Evolutionary conservation across 2,888 invertebrate genomes (phyloP).

Genomic region (Parapristionchus giblindavisi): DNA sequence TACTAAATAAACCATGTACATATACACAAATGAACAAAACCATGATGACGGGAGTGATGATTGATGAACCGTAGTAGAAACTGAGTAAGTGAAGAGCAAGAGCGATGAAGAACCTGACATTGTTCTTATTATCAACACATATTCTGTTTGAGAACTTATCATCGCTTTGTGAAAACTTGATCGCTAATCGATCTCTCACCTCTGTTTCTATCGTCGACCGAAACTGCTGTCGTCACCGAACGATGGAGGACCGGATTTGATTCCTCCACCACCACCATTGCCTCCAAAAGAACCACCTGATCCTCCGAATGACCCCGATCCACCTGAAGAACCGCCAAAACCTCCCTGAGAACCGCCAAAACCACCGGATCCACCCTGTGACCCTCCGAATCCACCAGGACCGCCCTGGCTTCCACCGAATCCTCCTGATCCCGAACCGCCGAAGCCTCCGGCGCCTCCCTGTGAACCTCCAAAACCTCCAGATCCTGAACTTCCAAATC

Average conservation of each 20-base stretch:
- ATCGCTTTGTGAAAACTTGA: too few relatives aligned
- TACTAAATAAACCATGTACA: too few relatives aligned
- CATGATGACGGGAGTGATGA: too few relatives aligned
- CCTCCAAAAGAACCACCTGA: neutral
- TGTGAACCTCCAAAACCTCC: neutral
- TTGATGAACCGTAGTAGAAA: too few relatives aligned
- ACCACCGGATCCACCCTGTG: conserved; percentile 9
- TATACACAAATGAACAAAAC: too few relatives aligned
- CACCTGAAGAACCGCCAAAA: neutral
- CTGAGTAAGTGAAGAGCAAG: too few relatives aligned
- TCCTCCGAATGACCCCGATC: conserved; percentile 4
- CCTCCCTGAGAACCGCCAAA: neutral
- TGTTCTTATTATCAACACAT: too few relatives aligned
- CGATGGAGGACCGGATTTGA: neutral
- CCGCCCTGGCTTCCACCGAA: conserved; percentile 4
- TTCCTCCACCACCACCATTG: neutral
- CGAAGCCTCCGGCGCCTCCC: neutral
- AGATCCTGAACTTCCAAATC: neutral
- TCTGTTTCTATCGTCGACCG: neutral
- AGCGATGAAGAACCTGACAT: too few relatives aligned
- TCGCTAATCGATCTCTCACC: too few relatives aligned
- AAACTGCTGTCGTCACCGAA: conserved; percentile 11
- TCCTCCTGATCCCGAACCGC: neutral
- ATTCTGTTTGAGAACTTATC: too few relatives aligned
- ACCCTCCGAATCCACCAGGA: conserved; percentile 10